Percentiles rank a stretch among this genome's conserved stretches.
phyloP scores from a whole-genome alignment of 2,888 invertebrate species.

The Eupithecia subfuscata region DNA sequence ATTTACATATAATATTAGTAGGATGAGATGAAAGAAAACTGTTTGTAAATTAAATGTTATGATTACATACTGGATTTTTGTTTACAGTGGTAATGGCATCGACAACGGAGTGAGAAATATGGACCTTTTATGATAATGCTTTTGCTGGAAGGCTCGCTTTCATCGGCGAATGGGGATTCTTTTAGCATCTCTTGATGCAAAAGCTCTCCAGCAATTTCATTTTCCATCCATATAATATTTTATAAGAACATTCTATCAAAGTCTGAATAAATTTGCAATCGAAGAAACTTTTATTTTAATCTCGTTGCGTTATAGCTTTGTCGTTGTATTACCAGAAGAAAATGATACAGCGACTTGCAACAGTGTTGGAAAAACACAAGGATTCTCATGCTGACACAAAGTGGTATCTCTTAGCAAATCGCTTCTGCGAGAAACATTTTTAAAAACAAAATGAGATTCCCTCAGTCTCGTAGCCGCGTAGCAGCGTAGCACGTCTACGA shows the following conservation, averaged over 20 bases:
- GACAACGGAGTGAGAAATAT: slow-evolving; percentile 43
- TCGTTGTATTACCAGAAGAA: not conserved
- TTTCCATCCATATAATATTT: not conserved
- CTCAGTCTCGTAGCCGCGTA: slow-evolving; percentile 32
- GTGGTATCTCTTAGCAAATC: slow-evolving; percentile 31
- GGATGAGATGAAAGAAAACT: not conserved
- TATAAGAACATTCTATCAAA: not conserved
- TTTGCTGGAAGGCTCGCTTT: slow-evolving; percentile 34
- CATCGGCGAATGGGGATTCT: slow-evolving; percentile 26
- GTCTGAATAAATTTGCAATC: slow-evolving; percentile 2
- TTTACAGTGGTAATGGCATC: slow-evolving; percentile 31
- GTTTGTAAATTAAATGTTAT: not conserved
- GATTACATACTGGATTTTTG: not conserved
- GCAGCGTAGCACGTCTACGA: slow-evolving; percentile 33
- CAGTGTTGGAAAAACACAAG: slow-evolving; percentile 4
- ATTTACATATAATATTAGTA: no score
- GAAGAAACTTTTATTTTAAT: not conserved
- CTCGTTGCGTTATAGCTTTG: not conserved
- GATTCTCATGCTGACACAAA: slow-evolving; percentile 21
- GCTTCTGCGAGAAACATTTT: slow-evolving; percentile 25
- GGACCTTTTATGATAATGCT: slow-evolving; percentile 45
- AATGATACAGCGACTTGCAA: not conserved
- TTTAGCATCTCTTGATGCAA: slow-evolving; percentile 9
- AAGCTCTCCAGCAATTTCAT: not conserved
- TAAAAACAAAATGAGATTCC: slow-evolving; percentile 31